Evolutionary conservation across 2,797 vertebrate genomes (phyloP).

Genomic region (Hypotaenidia philippensis): DNA sequence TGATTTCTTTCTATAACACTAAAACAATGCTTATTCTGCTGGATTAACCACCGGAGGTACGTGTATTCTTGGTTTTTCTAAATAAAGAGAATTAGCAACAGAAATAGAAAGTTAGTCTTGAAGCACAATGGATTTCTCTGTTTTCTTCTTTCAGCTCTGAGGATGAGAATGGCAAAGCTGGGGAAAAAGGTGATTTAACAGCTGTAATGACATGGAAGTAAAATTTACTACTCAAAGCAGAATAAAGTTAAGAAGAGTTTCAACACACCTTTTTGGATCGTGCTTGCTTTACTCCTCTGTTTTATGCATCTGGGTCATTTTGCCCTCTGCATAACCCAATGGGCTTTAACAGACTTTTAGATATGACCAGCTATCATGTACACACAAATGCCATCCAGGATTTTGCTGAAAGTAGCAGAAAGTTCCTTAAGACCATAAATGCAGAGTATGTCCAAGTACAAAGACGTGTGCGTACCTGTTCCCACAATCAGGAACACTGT

Average conservation of each 20-base stretch:
- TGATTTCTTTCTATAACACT: conserved; percentile 75
- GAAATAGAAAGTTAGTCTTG: background rate
- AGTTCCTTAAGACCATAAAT: background rate
- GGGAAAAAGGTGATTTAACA: conserved; percentile 85
- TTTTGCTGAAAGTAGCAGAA: background rate
- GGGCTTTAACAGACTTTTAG: conserved; percentile 3
- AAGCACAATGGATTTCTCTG: conserved; percentile 37
- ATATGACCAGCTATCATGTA: background rate
- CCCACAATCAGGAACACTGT: background rate
- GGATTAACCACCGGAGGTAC: conserved; percentile 77
- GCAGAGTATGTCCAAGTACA: background rate
- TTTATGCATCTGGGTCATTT: conserved; percentile 9
- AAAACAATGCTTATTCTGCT: conserved; percentile 75
- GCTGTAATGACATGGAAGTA: background rate
- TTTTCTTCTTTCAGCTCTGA: conserved; percentile 83
- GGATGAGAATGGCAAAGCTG: conserved; percentile 87
- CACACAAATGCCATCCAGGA: background rate
- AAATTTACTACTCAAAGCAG: conserved; percentile 33
- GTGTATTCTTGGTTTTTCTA: conserved; percentile 68
- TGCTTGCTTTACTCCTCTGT: conserved; percentile 31
- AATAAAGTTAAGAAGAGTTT: conserved; percentile 67
- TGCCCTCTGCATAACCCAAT: background rate
- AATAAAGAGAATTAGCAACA: conserved; percentile 42
- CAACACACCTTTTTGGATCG: conserved; percentile 37
- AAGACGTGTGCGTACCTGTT: background rate